Base-by-base conservation (phyloP, 1,140 invertebrate genomes). In the Phocides pigmalion region DNA sequence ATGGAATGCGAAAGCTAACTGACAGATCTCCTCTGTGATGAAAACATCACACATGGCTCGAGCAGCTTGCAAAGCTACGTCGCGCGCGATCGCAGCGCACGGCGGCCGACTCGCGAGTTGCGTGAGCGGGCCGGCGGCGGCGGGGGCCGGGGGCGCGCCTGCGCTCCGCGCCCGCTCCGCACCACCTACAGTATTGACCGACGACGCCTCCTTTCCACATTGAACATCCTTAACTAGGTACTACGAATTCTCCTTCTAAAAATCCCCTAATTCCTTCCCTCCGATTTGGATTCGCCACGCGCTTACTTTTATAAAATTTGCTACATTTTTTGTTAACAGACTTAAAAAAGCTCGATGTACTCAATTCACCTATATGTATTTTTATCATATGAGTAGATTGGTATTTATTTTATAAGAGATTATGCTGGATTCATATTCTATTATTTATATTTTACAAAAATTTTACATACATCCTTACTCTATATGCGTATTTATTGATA, bases 101-200 rank as follows among this genome's bases (percentile, higher is more conserved):
- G 85, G 71, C 86, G 85, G 86, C 77, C 68, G 79, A 86, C 78
- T 87, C 84, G 88, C 86, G 84, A 87, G 84, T 90, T 89, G 82
- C 80, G 79, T 83, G 87, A 78, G 85, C 74, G 76, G 73, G 76
- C 73, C 73, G 76, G 74, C 69, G 64, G 66, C 64, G 72, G 39
- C 41, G 61, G 58, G 65, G 58, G 65, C 49, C 53, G 68, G 76
- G 72, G 72, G 50, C 74, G 70, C 82, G 83, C 84, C 87, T 88
- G 85, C 84, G 84, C 84, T 65, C 75, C 76, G 67, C 78, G 56
- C 81, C 75, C 83, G 78, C 85, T 67, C 87, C 76, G 76, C 82
- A 79, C 85, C 85, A 88, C 83, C 83, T 83, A 82, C 84, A 82
- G 85, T 90, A 90, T 90, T 90, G 88, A 90, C 88, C 88, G 84